These are phyloP conservation scores for Zoanthus sansibaricus DNA, from an alignment of 92 coral and sea anemone genomes.

Conservation along the genomic window DNA sequence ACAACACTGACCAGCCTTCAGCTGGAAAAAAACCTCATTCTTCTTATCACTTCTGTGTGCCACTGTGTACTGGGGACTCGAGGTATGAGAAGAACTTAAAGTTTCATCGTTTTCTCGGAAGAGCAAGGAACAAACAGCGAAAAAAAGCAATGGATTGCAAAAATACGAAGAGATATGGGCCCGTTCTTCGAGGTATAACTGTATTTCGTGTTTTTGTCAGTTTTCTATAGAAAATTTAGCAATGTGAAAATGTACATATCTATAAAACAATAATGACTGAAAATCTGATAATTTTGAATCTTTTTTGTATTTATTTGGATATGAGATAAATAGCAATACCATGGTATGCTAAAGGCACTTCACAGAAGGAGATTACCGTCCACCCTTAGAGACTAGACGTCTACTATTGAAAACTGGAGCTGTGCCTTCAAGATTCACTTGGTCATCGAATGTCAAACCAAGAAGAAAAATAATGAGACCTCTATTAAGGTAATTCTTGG, in stretches of 20 bases:
- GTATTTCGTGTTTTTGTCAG: background rate
- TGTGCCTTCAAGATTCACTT: too few species aligned
- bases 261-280: background rate
- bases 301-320: too few species aligned
- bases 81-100: conserved; percentile 6
- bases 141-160: conserved; percentile 36
- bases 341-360: too few species aligned
- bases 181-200: conserved; percentile 1
- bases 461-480: too few species aligned
- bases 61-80: conserved; percentile 29
- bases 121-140: conserved; percentile 7
- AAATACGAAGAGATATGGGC: conserved; percentile 45
- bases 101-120: conserved; percentile 34
- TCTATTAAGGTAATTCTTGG: too few species aligned
- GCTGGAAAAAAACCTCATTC: conserved; percentile 5
- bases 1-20: conserved; percentile 5
- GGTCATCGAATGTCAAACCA: too few species aligned
- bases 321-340: too few species aligned
- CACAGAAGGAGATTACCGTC: too few species aligned
- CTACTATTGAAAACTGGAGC: too few species aligned
- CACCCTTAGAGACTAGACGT: too few species aligned
- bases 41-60: background rate
- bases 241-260: background rate
- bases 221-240: background rate
- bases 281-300: too few species aligned